Evolutionary conservation across 2,797 vertebrate genomes (phyloP).

Genomic region (Crax fasciolata): DNA sequence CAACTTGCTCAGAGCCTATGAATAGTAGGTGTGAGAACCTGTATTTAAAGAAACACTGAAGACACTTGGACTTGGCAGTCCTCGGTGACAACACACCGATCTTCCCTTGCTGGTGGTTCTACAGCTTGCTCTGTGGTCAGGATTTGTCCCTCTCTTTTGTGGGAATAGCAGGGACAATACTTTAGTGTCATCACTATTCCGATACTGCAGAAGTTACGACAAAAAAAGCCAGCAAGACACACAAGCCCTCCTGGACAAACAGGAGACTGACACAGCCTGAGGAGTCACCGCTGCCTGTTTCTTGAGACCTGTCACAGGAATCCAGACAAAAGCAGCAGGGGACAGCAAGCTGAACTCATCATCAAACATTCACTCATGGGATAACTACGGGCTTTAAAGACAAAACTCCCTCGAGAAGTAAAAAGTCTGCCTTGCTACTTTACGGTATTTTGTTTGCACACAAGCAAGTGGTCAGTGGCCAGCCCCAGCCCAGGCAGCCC

Average conservation of each 20-base stretch:
- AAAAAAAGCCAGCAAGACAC: neutral
- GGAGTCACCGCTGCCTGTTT: neutral
- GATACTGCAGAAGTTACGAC: neutral
- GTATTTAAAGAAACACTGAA: neutral
- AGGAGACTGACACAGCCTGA: neutral
- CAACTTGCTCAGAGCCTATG: constrained; percentile 28
- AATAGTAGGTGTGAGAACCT: constrained; percentile 8
- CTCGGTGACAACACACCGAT: neutral
- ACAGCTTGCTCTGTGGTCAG: neutral
- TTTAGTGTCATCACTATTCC: neutral
- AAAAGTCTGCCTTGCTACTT: neutral
- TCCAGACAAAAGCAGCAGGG: neutral
- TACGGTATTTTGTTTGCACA: neutral
- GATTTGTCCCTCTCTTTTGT: neutral
- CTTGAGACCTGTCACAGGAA: neutral
- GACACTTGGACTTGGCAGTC: neutral
- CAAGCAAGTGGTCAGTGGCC: neutral
- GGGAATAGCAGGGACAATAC: too few species aligned
- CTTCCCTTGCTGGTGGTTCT: neutral
- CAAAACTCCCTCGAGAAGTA: neutral
- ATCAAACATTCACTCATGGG: neutral
- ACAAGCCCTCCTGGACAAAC: neutral
- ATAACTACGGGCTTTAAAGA: neutral
- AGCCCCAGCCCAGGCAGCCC: neutral
- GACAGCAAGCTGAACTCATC: neutral